Evolutionary conservation across 2,797 vertebrate genomes (phyloP).

Genomic region (Falco columbarius): DNA sequence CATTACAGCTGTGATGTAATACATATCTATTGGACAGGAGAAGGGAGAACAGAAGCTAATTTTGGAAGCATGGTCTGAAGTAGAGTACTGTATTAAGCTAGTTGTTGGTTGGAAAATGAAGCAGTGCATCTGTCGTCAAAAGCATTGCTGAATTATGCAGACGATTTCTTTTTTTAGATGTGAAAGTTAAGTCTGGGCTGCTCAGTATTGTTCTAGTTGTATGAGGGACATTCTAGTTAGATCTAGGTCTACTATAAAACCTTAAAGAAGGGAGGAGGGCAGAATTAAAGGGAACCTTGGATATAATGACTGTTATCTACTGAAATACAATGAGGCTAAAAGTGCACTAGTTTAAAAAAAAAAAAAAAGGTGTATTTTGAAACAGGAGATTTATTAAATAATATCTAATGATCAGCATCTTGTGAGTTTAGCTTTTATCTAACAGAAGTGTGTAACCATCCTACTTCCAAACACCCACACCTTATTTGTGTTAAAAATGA

Average conservation of each 20-base stretch:
- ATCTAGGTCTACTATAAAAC: background rate
- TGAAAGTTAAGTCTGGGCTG: background rate
- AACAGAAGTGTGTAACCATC: background rate
- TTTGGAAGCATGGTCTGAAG: background rate
- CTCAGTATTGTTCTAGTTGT: background rate
- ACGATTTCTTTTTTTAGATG: background rate
- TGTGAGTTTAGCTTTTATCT: background rate
- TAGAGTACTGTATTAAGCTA: background rate
- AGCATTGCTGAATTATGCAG: background rate
- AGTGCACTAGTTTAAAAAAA: background rate
- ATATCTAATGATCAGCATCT: background rate
- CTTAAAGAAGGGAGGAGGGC: background rate
- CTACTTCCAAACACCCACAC: background rate
- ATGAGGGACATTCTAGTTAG: background rate
- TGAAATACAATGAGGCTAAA: background rate
- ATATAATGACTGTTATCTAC: background rate
- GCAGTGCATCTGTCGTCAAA: background rate
- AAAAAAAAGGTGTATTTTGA: background rate
- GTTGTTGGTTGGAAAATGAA: background rate
- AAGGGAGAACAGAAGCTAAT: background rate
- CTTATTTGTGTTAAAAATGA: background rate
- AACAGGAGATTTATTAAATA: background rate
- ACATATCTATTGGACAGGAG: background rate
- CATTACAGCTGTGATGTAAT: accelerated
- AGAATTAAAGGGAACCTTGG: background rate